phyloP scores from a whole-genome alignment of 2,797 vertebrate genomes.

The Anguilla megastoma region DNA sequence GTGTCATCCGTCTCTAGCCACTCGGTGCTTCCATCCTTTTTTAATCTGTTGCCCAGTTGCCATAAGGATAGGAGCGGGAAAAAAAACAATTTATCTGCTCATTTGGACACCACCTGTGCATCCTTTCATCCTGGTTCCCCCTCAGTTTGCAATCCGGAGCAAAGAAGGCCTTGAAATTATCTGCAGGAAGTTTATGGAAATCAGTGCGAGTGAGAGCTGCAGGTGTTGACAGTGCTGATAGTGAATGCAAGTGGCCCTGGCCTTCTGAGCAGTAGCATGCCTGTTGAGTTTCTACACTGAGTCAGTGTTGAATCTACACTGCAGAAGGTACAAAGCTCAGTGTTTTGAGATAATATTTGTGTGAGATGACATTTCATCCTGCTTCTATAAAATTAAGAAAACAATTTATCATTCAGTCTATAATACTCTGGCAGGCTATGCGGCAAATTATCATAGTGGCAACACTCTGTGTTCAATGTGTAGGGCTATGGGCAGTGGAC shows the following conservation, averaged over 20 bases:
- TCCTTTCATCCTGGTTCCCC: not conserved
- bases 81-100: not conserved
- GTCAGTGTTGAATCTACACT: not conserved
- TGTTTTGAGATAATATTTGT: not conserved
- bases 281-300: not conserved
- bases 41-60: not conserved
- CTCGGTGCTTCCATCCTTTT: not conserved
- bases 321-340: not conserved
- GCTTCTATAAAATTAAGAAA: not conserved
- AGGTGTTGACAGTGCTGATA: not conserved
- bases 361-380: not conserved
- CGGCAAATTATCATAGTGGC: not conserved
- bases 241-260: not conserved
- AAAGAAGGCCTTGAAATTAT: slow-evolving; percentile 12
- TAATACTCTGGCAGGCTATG: not conserved
- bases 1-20: not conserved
- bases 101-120: slow-evolving; percentile 8
- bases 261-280: not conserved
- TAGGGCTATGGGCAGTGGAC: not conserved
- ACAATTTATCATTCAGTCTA: not conserved
- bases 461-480: not conserved
- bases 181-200: slow-evolving; percentile 29
- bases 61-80: not conserved
- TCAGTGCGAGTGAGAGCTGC: not conserved
- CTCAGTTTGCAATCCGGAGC: slow-evolving; percentile 11